These are phyloP conservation scores for Mormoops blainvillei DNA, from an alignment of 2,113 vertebrate genomes.

Conservation along the genomic window DNA sequence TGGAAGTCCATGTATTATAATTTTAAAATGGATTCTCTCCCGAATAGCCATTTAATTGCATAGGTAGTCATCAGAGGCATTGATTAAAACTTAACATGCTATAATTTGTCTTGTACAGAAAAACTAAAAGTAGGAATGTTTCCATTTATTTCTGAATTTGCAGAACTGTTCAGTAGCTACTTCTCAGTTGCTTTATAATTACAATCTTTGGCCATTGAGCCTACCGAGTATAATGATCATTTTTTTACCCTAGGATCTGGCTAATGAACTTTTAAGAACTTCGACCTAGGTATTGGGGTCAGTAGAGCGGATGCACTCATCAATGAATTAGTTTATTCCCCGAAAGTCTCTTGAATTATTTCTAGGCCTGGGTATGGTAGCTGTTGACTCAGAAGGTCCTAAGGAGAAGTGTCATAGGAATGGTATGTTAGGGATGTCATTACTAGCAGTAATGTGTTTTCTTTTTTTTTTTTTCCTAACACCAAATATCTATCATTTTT, in stretches of 20 bases:
- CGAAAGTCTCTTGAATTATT: background rate
- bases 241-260: background rate
- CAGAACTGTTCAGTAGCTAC: background rate
- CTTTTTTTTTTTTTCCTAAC: background rate
- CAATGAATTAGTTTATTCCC: background rate
- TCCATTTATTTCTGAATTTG: background rate
- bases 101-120: background rate
- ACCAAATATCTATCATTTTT: background rate
- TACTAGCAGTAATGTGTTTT: background rate
- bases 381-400: background rate
- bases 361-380: background rate
- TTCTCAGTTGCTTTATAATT: background rate
- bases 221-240: background rate
- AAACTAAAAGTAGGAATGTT: background rate
- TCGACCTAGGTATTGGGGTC: background rate
- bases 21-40: background rate
- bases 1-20: background rate
- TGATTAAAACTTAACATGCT: background rate
- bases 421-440: background rate
- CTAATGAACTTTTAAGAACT: background rate
- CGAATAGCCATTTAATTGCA: background rate
- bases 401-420: background rate
- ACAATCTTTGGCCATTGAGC: background rate
- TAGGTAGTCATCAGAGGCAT: background rate
- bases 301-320: background rate